phyloP scores from a whole-genome alignment of 2,888 invertebrate species.

The Lasioglossum lativentre region DNA sequence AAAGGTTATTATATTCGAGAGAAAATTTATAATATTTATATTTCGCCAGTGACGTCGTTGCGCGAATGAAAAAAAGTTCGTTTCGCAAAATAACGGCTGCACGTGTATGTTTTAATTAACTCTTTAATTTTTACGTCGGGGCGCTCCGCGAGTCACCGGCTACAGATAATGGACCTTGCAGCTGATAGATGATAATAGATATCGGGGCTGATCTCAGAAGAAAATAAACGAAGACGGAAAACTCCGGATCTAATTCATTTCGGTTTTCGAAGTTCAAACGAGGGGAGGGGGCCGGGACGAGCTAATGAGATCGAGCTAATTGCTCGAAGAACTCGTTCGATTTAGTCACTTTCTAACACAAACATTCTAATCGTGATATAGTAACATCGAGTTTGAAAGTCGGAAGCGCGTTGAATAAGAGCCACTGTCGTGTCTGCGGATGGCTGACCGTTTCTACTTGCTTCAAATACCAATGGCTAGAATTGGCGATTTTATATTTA shows the following conservation, averaged over 20 bases:
- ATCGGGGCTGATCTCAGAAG: background rate
- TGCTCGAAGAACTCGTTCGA: background rate
- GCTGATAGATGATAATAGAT: background rate
- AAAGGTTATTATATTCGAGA: slow-evolving; percentile 38
- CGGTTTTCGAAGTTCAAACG: background rate
- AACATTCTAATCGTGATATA: background rate
- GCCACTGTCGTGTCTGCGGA: background rate
- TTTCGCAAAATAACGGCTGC: slow-evolving; percentile 26
- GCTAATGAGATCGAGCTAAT: background rate
- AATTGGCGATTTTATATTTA: no score
- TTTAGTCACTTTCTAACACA: background rate
- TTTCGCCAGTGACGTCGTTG: background rate
- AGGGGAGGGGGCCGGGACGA: background rate
- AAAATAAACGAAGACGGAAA: background rate
- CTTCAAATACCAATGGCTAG: background rate
- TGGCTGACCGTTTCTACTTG: background rate
- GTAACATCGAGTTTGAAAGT: background rate
- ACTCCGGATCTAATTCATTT: background rate
- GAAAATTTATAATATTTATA: slow-evolving; percentile 55
- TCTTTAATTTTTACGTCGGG: slow-evolving; percentile 2
- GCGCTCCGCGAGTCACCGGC: background rate
- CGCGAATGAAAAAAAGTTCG: slow-evolving; percentile 30
- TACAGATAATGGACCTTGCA: background rate
- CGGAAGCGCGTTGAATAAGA: background rate
- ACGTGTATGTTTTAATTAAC: slow-evolving; percentile 49